Evolutionary conservation across 2,888 invertebrate species (phyloP).

Genomic region (Microplitis manilae): DNA sequence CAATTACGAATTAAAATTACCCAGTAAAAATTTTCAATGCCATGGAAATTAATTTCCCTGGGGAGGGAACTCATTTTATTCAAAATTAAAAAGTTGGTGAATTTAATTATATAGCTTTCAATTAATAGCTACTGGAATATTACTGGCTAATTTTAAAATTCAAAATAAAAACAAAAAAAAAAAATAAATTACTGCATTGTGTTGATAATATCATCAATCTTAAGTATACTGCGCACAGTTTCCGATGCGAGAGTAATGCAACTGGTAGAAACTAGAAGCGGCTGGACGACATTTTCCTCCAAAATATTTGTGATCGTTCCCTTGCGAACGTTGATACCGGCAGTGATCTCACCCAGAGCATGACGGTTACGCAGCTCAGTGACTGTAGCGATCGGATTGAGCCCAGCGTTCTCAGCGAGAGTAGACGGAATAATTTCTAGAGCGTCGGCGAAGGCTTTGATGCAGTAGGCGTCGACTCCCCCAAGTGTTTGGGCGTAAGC

Average conservation of each 20-base stretch:
- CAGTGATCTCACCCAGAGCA: slow-evolving; percentile 86
- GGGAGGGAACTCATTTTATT: no score
- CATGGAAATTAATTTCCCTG: no score
- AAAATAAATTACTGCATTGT: slow-evolving; percentile 60
- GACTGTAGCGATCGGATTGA: slow-evolving; percentile 95
- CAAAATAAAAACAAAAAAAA: background rate
- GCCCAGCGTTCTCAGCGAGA: slow-evolving; percentile 91
- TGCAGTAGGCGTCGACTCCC: slow-evolving; percentile 96
- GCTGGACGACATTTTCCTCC: slow-evolving; percentile 97
- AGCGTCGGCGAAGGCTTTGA: slow-evolving; percentile 95
- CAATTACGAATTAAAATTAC: no score
- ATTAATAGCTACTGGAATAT: no score
- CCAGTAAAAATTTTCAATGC: no score
- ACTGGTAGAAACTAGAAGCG: slow-evolving; percentile 93
- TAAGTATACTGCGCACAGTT: slow-evolving; percentile 96
- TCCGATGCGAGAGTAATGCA: slow-evolving; percentile 96
- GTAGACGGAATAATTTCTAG: slow-evolving; percentile 95
- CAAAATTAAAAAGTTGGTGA: no score
- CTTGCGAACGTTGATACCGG: slow-evolving; percentile 97
- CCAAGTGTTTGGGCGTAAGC: slow-evolving; percentile 86
- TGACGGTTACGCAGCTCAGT: slow-evolving; percentile 96
- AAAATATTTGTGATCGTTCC: slow-evolving; percentile 97
- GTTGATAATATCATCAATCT: slow-evolving; percentile 99
- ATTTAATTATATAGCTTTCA: no score
- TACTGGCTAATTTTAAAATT: background rate